Conservation (phyloP, 2,113 vertebrate species). For the Phyllostomus discolor region DNA sequence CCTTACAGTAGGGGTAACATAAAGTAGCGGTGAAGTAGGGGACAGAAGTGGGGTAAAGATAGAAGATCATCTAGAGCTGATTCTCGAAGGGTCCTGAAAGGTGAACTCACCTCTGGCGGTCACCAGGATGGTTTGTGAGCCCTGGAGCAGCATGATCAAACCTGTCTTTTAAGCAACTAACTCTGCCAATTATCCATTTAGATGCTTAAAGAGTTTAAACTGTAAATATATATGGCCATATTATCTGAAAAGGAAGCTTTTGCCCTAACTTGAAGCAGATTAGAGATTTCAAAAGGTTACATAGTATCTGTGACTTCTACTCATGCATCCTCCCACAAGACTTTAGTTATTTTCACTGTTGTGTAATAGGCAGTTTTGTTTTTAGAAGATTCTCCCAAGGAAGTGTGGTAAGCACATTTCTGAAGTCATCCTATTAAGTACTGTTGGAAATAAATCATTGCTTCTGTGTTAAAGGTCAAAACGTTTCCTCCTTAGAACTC, state of each 20-base stretch:
- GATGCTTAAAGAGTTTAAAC: background rate
- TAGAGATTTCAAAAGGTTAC: background rate
- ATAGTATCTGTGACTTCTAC: background rate
- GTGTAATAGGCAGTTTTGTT: constrained; percentile 55
- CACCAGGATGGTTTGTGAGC: background rate
- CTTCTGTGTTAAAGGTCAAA: constrained; percentile 72
- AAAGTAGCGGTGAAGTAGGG: background rate
- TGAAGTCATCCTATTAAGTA: constrained; percentile 72
- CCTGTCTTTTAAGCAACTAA: background rate
- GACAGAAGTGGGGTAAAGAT: background rate
- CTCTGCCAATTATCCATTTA: background rate
- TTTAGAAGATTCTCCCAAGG: constrained; percentile 74
- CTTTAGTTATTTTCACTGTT: constrained; percentile 14
- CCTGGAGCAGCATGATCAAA: fast-evolving
- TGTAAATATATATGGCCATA: background rate
- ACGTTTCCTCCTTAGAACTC: constrained; percentile 22
- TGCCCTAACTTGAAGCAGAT: background rate
- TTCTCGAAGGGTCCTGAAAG: background rate
- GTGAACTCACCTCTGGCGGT: background rate
- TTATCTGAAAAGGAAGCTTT: background rate
- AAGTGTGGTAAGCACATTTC: constrained; percentile 71
- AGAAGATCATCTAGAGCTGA: background rate
- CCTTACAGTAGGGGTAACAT: too few relatives aligned
- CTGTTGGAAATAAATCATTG: constrained; percentile 70
- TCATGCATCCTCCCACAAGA: background rate